Percentiles rank a stretch among this genome's conserved stretches.
Evolutionary conservation across 2,113 vertebrate genomes (phyloP).

Genomic region (Macaca fascicularis): T2T-MFA8v1.1 NC_088381.1:114063001-114063500

Average conservation of each 20-base stretch:
- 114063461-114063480: neutral
- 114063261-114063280: neutral
- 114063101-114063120: neutral
- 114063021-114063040: neutral
- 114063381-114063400: neutral
- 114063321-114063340: neutral
- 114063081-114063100: neutral
- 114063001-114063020: neutral
- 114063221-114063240: neutral
- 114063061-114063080: neutral
- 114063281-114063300: neutral
- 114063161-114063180: neutral
- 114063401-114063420: constrained; percentile 61
- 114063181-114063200: neutral
- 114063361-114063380: neutral
- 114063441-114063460: constrained; percentile 41
- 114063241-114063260: neutral
- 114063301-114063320: neutral
- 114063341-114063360: neutral
- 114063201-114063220: neutral
- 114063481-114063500: neutral
- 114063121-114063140: neutral
- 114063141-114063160: neutral
- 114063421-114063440: constrained; percentile 47
- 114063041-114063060: neutral